Percentiles rank a stretch among this genome's conserved stretches.
These are phyloP conservation scores for Chrysoperla carnea DNA, from an alignment of 1,140 invertebrate genomes.

Conservation along the genomic window DNA sequence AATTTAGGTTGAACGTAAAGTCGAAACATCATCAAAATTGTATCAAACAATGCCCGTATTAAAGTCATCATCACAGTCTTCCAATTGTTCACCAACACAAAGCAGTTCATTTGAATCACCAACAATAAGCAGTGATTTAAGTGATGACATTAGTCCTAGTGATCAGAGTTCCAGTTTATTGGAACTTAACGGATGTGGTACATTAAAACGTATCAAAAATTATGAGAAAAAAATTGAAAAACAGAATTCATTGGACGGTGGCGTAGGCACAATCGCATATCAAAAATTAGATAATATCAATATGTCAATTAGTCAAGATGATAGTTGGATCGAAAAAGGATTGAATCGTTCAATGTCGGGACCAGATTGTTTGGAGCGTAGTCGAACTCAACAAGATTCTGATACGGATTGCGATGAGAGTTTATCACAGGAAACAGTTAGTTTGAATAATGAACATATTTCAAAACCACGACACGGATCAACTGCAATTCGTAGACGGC, in stretches of 20 bases:
- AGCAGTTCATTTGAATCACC: constrained; percentile 12
- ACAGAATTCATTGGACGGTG: constrained; percentile 1
- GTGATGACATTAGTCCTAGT: constrained; percentile 1
- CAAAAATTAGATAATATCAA: constrained; percentile 24
- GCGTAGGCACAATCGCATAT: background rate
- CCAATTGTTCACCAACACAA: constrained; percentile 14
- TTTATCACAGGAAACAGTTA: background rate
- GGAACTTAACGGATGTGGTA: constrained; percentile 7
- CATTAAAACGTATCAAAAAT: constrained; percentile 8
- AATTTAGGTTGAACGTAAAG: constrained; percentile 36
- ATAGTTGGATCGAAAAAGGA: constrained; percentile 29
- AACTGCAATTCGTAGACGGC: constrained; percentile 48
- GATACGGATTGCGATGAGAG: constrained; percentile 12
- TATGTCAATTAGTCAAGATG: constrained; percentile 24
- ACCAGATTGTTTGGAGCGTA: constrained; percentile 40
- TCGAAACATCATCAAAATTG: constrained; percentile 42
- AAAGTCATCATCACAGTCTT: constrained; percentile 26
- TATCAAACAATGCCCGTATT: constrained; percentile 55
- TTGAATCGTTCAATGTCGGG: constrained; percentile 47
- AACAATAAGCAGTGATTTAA: constrained; percentile 14
- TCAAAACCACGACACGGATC: constrained; percentile 24
- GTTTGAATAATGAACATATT: background rate
- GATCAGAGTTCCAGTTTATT: constrained; percentile 3
- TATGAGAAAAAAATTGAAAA: constrained; percentile 11
- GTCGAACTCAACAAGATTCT: constrained; percentile 13